phyloP scores from a whole-genome alignment of 2,113 vertebrate genomes.

The Lampris megalopsis region DNA sequence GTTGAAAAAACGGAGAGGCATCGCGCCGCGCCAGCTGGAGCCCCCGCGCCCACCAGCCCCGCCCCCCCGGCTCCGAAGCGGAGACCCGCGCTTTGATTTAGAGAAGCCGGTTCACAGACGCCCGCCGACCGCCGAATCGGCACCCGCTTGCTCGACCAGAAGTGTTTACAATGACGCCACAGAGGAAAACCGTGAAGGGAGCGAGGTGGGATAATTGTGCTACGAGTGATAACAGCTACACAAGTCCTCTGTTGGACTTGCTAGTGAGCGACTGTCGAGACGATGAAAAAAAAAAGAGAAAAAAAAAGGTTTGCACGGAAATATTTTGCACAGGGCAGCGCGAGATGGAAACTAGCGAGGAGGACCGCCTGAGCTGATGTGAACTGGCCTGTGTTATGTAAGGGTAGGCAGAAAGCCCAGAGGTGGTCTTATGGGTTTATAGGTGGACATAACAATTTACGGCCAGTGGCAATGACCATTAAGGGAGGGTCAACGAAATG shows the following conservation, averaged over 20 bases:
- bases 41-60: too few species aligned
- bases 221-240: too few species aligned
- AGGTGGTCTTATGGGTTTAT: slow-evolving; percentile 49
- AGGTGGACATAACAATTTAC: slow-evolving; percentile 55
- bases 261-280: too few species aligned
- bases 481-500: slow-evolving; percentile 43
- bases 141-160: background rate
- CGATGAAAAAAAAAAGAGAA: too few species aligned
- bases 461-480: slow-evolving; percentile 41
- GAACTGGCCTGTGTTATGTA: background rate
- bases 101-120: slow-evolving; percentile 4
- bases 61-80: too few species aligned
- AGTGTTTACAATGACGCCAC: background rate
- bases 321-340: too few species aligned
- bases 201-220: too few species aligned
- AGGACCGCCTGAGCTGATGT: background rate
- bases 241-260: too few species aligned
- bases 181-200: background rate
- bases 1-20: slow-evolving; percentile 22
- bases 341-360: too few species aligned
- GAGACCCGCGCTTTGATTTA: background rate
- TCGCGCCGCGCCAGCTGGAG: slow-evolving; percentile 35
- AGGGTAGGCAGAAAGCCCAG: slow-evolving; percentile 2
- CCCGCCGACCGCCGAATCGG: background rate
- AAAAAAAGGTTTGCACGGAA: too few species aligned